phyloP scores from a whole-genome alignment of 2,888 invertebrate species.

The Anarsia innoxiella region DNA sequence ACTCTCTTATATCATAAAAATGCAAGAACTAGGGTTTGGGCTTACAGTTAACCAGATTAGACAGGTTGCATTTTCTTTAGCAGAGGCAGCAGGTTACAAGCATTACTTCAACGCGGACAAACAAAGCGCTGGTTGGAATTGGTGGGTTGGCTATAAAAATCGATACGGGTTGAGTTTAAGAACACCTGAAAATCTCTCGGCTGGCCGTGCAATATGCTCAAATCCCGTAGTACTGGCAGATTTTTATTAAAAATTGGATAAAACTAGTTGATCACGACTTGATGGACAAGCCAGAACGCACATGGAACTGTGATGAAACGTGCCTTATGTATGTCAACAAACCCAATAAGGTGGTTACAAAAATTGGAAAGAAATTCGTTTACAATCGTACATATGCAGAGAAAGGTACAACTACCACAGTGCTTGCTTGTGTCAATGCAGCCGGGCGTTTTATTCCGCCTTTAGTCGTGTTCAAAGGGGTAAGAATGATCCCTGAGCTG shows the following conservation, averaged over 20 bases:
- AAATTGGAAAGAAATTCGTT: constrained; percentile 20
- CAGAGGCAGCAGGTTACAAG: constrained; percentile 10
- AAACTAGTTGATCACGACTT: background rate
- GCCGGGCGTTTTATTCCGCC: constrained; percentile 15
- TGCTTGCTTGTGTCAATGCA: constrained; percentile 18
- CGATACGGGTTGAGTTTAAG: constrained; percentile 17
- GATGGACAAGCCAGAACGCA: constrained; percentile 2
- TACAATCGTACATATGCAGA: constrained; percentile 20
- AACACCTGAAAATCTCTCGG: constrained; percentile 16
- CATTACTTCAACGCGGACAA: constrained; percentile 13
- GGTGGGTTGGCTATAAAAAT: constrained; percentile 16
- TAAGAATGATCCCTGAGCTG: constrained; percentile 13
- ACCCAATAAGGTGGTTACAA: constrained; percentile 19
- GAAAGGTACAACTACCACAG: constrained; percentile 19
- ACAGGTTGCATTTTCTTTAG: constrained; percentile 12
- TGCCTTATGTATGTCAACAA: constrained; percentile 20
- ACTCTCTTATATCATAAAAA: constrained; percentile 11
- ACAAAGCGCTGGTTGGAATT: constrained; percentile 14
- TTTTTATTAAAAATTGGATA: constrained; percentile 15
- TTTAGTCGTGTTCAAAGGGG: constrained; percentile 21
- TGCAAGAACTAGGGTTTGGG: constrained; percentile 16
- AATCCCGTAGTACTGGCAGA: constrained; percentile 12
- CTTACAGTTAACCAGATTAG: constrained; percentile 14
- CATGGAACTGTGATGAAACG: constrained; percentile 20
- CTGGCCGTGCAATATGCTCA: constrained; percentile 14